phyloP scores from a whole-genome alignment of 2,113 vertebrate species.

The Anarhynchus alexandrinus region DNA sequence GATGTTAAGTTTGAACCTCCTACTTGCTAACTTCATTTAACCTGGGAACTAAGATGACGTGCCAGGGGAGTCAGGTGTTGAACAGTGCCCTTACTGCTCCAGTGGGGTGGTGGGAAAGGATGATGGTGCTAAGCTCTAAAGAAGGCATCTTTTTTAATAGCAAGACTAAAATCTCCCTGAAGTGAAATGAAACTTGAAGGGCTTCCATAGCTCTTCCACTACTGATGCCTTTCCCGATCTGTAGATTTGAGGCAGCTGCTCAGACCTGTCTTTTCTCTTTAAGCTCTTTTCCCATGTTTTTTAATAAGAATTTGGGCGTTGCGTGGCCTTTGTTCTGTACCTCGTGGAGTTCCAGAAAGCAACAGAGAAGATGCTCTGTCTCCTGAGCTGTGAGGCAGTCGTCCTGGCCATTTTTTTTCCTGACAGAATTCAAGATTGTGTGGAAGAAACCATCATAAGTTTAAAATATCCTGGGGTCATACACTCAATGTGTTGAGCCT shows the following conservation, averaged over 20 bases:
- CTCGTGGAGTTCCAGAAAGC: neutral
- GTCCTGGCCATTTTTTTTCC: neutral
- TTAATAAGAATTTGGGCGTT: neutral
- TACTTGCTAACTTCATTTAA: neutral
- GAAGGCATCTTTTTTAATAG: neutral
- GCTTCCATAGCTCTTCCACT: neutral
- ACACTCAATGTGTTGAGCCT: neutral
- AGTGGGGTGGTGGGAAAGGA: neutral
- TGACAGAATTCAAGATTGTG: neutral
- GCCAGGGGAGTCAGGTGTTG: neutral
- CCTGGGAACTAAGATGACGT: fast-evolving
- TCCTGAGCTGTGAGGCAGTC: neutral
- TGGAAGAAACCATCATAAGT: neutral
- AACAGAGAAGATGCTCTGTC: neutral
- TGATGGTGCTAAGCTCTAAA: neutral
- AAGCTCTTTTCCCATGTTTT: neutral
- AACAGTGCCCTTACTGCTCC: neutral
- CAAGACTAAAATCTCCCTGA: neutral
- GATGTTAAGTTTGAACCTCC: neutral
- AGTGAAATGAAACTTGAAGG: neutral
- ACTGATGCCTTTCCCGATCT: neutral
- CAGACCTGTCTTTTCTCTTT: neutral
- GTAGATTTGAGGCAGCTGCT: neutral
- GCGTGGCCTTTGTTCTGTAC: neutral
- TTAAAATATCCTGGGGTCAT: neutral